Conservation (phyloP, 1,140 invertebrate genomes). For the Proctacanthus coquilletti region DNA sequence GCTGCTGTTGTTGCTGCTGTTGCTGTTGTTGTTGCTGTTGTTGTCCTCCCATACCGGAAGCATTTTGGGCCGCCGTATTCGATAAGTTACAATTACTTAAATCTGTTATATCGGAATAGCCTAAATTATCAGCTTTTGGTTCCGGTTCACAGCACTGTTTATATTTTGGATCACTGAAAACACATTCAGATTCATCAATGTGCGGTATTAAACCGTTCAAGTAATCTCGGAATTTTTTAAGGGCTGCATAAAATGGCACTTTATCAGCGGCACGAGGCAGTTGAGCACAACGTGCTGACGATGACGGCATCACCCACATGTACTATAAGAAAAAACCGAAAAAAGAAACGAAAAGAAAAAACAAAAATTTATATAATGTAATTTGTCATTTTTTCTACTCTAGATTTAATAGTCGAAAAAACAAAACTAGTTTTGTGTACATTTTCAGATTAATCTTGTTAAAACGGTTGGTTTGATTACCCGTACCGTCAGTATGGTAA, state of each 20-base stretch:
- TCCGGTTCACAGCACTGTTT: constrained; percentile 42
- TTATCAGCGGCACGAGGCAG: constrained; percentile 90
- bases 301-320: constrained; percentile 98
- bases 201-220: constrained; percentile 77
- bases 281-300: constrained; percentile 88
- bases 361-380: not conserved
- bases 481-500: too few relatives aligned
- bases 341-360: constrained; percentile 1
- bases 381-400: not conserved
- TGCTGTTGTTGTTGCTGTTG: constrained; percentile 14
- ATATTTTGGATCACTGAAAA: constrained; percentile 67
- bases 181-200: constrained; percentile 80
- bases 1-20: constrained; percentile 3
- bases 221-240: constrained; percentile 90
- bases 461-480: too few relatives aligned
- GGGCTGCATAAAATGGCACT: constrained; percentile 87
- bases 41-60: constrained; percentile 40
- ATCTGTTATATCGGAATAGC: constrained; percentile 25
- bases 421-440: too few relatives aligned
- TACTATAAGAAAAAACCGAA: constrained; percentile 40
- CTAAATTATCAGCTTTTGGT: constrained; percentile 8
- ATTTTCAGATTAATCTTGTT: too few relatives aligned
- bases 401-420: constrained; percentile 3
- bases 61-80: constrained; percentile 50
- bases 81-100: constrained; percentile 20